Conservation (phyloP, 2,113 vertebrate species). For the Ophiodon elongatus region DNA sequence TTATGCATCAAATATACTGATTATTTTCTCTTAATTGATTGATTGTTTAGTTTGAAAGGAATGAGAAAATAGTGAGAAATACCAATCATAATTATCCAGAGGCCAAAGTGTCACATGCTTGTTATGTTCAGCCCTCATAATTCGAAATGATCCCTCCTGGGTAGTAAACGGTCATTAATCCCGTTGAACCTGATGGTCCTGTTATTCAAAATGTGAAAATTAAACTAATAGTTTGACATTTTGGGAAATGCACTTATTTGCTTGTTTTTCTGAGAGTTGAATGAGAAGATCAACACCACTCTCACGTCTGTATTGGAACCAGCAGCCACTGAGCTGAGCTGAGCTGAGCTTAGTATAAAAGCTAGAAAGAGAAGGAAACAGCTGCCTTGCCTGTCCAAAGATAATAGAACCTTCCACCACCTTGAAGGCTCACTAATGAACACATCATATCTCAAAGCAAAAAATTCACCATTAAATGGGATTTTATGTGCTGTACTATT, state of each 20-base stretch:
- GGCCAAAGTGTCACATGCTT: neutral
- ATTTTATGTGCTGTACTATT: neutral
- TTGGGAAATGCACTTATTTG: neutral
- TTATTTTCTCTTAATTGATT: neutral
- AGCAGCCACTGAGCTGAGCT: neutral
- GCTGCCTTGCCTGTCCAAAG: neutral
- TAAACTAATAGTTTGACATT: neutral
- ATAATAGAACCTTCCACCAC: neutral
- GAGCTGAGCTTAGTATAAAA: neutral
- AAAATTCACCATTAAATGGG: neutral
- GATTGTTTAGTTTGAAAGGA: neutral
- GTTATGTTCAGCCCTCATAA: neutral
- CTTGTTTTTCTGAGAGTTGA: neutral
- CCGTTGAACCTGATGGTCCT: neutral
- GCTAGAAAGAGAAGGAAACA: neutral
- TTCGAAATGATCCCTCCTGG: neutral
- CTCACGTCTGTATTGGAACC: too few relatives aligned
- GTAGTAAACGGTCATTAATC: neutral
- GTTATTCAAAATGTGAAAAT: neutral
- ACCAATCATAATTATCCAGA: neutral
- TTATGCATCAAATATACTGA: neutral
- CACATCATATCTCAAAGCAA: neutral
- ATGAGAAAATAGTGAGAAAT: neutral
- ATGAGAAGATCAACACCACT: neutral
- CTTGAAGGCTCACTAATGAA: conserved; percentile 1